Conservation (phyloP, 2,888 invertebrate genomes). For the Helicoverpa assulta region DNA sequence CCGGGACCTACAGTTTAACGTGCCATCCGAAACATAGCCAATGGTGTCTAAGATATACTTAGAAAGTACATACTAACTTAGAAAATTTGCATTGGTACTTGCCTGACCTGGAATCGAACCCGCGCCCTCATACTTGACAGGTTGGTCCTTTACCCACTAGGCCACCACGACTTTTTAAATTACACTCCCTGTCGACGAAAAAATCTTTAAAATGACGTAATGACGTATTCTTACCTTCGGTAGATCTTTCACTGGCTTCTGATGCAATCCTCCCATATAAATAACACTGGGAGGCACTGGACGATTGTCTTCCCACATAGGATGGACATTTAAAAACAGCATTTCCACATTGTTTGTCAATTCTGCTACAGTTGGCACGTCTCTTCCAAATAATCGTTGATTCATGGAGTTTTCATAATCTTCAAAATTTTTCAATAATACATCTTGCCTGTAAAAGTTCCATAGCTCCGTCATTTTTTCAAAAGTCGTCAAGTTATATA, state of each 20-base stretch:
- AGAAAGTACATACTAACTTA: too few relatives aligned
- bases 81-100: too few relatives aligned
- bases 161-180: too few relatives aligned
- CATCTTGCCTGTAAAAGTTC: conserved; percentile 12
- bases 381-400: conserved; percentile 35
- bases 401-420: conserved; percentile 21
- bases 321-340: conserved; percentile 79
- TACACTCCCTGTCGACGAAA: too few relatives aligned
- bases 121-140: too few relatives aligned
- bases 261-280: conserved; percentile 79
- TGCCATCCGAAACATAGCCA: too few relatives aligned
- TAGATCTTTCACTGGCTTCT: conserved; percentile 68
- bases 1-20: too few relatives aligned
- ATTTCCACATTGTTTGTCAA: conserved; percentile 70
- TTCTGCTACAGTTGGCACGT: conserved; percentile 55
- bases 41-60: too few relatives aligned
- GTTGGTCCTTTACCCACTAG: too few relatives aligned
- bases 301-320: conserved; percentile 69
- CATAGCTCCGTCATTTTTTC: conserved; percentile 53
- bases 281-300: conserved; percentile 65
- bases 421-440: not conserved
- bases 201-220: too few relatives aligned
- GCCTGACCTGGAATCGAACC: too few relatives aligned
- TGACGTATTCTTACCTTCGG: conserved; percentile 68
- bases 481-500: conserved; percentile 25